phyloP scores from a whole-genome alignment of 2,113 vertebrate genomes.

The Siphamia tubifer region DNA sequence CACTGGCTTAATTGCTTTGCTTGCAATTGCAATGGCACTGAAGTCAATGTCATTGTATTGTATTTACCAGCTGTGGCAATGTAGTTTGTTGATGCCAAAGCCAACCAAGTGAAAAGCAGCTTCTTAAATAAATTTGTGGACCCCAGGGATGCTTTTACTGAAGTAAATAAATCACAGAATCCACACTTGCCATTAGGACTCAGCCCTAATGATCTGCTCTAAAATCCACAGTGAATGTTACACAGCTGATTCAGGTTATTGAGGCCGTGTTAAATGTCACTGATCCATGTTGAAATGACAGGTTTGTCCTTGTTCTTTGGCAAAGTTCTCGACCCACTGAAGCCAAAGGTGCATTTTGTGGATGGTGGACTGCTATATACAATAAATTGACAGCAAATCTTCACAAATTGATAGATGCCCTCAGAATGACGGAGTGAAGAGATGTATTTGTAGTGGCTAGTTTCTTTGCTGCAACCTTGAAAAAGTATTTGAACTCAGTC shows the following conservation, averaged over 20 bases:
- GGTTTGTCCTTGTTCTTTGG: not conserved
- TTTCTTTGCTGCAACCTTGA: constrained; percentile 17
- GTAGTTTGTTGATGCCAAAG: not conserved
- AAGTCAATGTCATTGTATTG: no score
- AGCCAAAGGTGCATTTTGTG: not conserved
- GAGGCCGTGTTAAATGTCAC: not conserved
- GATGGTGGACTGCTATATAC: not conserved
- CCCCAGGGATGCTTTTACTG: not conserved
- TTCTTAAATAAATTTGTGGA: not conserved
- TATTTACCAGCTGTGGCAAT: not conserved
- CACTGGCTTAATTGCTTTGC: no score
- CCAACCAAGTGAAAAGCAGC: no score
- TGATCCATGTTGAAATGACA: not conserved
- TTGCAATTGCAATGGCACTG: no score
- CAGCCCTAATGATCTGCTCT: not conserved
- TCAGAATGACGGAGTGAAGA: not conserved
- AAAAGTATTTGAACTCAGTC: constrained; percentile 6
- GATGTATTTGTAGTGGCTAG: not conserved
- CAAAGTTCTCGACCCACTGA: not conserved
- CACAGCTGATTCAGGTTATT: not conserved
- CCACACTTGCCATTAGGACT: not conserved
- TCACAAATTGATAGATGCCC: not conserved
- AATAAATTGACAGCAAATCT: not conserved
- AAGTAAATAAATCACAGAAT: not conserved
- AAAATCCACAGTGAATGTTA: not conserved